Evolutionary conservation across 2,888 invertebrate species (phyloP).

Genomic region (Noctua fimbriata): DNA sequence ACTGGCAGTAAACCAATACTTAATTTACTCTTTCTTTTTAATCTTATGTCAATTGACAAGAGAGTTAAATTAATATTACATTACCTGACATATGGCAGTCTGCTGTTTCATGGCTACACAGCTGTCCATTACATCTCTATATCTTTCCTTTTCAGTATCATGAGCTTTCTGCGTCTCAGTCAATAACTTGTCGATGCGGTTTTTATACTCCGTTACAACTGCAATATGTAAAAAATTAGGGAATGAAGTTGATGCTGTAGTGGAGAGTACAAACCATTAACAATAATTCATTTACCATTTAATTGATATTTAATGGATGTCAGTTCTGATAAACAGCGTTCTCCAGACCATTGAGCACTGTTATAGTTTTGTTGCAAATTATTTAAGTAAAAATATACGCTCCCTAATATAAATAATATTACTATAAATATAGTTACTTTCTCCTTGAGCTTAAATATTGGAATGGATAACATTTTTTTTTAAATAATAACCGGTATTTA

Average conservation of each 20-base stretch:
- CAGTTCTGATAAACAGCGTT: constrained; percentile 81
- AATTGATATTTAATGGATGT: constrained; percentile 83
- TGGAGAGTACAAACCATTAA: not conserved
- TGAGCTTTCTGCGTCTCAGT: constrained; percentile 81
- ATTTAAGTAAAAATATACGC: constrained; percentile 78
- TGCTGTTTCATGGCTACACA: constrained; percentile 86
- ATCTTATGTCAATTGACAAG: no score
- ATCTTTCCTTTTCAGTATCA: constrained; percentile 78
- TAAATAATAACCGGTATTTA: not conserved
- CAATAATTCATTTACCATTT: constrained; percentile 72
- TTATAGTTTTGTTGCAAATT: constrained; percentile 76
- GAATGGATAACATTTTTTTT: constrained; percentile 66
- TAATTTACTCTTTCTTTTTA: no score
- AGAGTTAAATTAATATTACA: not conserved
- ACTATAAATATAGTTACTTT: constrained; percentile 72
- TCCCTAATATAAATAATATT: constrained; percentile 67
- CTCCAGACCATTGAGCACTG: constrained; percentile 74
- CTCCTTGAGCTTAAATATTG: constrained; percentile 69
- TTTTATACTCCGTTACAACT: constrained; percentile 86
- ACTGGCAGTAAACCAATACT: not conserved
- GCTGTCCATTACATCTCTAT: constrained; percentile 83
- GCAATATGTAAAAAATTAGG: constrained; percentile 56
- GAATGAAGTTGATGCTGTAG: not conserved
- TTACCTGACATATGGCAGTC: constrained; percentile 82
- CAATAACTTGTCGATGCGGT: constrained; percentile 81